Base-by-base conservation (phyloP, 2,797 vertebrate genomes). In the Sebastes trivittatus region DNA sequence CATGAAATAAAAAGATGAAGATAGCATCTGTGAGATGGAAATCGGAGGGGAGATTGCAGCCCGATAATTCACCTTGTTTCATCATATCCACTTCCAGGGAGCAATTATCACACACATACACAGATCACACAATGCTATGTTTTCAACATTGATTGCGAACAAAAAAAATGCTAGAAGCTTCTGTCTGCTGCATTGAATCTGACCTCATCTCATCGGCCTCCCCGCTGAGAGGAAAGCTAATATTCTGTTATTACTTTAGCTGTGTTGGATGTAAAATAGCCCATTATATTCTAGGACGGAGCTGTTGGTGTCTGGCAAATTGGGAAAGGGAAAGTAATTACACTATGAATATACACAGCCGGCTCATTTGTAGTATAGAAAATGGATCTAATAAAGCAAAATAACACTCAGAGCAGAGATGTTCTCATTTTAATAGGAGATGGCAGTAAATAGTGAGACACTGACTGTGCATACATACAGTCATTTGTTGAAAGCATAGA, bases 161-260 rank as follows among this genome's bases (percentile, higher is more conserved):
- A 38, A 54, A 81, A 42, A 16, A 71, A 83, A 86, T 61, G 73
- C 82, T 65, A 75, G 55, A 59, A 85, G 81, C 84, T 80, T 78
- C 74, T 68, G 77, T 87, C 81, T 87, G 75, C 69, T 71, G 78
- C 78, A 30, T 82, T 42, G 72, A 75, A 72, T 84, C 14, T 88
- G 88, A 89, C 88, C 89, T 67, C 72, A 32, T 84, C 86, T 81
- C 83, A 69, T 61, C 49, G 22, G 72, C 49, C 73, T 77, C 88
- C 88, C 82, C 30, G 88, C 84, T 78, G 88, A 88, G 90, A 81
- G 84, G 72, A 79, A 74, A 89, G 88, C 88, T 89, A 90, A 91
- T 92, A 88, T 93, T 87, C 87, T 81, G 75, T 92, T 92, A 93
- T 92, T 91, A 84, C 85, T 87, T 89, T 75, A 88, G 85, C 73